A percentile compares a stretch with the other conserved stretches of the same genome.
These are phyloP conservation scores for Chaetura pelagica DNA, from an alignment of 2,113 vertebrate species.

Conservation along the genomic window DNA sequence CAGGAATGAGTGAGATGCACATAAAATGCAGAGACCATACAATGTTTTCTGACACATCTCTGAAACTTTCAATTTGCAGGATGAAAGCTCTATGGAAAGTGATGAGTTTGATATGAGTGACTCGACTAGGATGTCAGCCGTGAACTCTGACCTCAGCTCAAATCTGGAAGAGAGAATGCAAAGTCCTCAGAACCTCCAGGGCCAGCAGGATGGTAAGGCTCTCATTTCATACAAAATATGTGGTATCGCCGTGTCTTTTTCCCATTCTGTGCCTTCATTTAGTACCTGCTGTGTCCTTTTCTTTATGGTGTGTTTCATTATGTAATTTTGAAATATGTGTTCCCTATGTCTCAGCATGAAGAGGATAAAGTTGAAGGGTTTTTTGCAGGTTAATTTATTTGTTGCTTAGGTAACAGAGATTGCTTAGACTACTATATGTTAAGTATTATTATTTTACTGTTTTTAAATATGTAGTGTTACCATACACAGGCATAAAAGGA, in stretches of 20 bases:
- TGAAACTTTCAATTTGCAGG: conserved; percentile 67
- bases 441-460: neutral
- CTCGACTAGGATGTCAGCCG: conserved; percentile 86
- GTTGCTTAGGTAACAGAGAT: conserved; percentile 37
- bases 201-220: conserved; percentile 85
- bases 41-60: neutral
- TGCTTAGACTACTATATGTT: neutral
- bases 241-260: neutral
- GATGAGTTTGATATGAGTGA: conserved; percentile 89
- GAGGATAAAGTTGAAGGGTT: neutral
- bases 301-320: neutral
- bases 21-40: neutral
- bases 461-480: neutral
- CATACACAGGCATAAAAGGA: neutral
- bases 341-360: neutral
- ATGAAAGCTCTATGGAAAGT: conserved; percentile 88
- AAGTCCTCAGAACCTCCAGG: conserved; percentile 83
- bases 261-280: neutral
- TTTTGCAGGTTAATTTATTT: neutral
- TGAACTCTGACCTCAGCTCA: conserved; percentile 88
- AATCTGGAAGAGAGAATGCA: conserved; percentile 87
- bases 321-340: neutral
- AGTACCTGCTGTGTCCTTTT: conserved; percentile 19
- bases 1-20: neutral
- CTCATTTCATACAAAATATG: neutral